phyloP scores from a whole-genome alignment of 2,797 vertebrate species.

The Brachyalestes nurse region DNA sequence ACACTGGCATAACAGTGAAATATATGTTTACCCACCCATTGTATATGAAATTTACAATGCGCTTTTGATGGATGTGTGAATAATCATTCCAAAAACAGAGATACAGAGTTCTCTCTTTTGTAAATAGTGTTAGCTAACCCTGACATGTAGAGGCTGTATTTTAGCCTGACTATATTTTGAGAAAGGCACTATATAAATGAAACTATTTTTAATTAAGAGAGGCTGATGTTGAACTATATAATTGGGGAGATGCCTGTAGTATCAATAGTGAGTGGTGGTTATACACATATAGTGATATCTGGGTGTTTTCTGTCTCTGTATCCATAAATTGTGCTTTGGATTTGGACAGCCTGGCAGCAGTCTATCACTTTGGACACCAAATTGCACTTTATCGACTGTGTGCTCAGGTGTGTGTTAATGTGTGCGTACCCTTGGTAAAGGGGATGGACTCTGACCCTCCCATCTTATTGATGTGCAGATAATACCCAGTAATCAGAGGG shows the following conservation, averaged over 20 bases:
- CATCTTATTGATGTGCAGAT: neutral
- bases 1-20: neutral
- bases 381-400: slow-evolving; percentile 18
- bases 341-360: neutral
- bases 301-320: neutral
- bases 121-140: neutral
- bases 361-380: slow-evolving; percentile 19
- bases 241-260: too few species aligned
- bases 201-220: too few species aligned
- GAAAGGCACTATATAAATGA: too few species aligned
- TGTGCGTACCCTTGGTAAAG: neutral
- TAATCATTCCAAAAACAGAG: too few species aligned
- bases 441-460: slow-evolving; percentile 37
- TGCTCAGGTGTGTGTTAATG: neutral
- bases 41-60: too few species aligned
- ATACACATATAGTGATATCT: neutral
- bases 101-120: too few species aligned
- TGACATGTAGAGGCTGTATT: neutral
- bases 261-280: too few species aligned
- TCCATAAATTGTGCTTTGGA: neutral
- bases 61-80: too few species aligned
- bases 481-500: slow-evolving; percentile 12
- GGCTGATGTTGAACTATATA: too few species aligned
- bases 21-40: too few species aligned
- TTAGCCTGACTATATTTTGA: neutral